Evolutionary conservation across 2,797 vertebrate species (phyloP), one percentile per base, ranked within the genome.

Genomic region (Sebastes cheni): DNA sequence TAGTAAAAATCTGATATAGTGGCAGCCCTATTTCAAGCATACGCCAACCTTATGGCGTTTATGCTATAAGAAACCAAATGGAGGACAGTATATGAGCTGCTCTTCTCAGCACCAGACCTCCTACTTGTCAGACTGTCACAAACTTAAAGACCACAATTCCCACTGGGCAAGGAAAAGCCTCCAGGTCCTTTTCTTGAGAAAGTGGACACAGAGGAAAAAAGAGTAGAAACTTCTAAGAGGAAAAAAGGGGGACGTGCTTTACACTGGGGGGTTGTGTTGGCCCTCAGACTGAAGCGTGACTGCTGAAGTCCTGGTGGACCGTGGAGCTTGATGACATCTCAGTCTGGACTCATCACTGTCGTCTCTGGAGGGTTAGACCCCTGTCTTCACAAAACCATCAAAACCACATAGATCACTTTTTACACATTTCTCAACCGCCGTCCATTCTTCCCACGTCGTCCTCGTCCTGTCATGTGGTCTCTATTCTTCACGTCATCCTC

Each of bases 301-400:
- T 54, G 65, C 36, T 82, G 30, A 39, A 42, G 52, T 79, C 70
- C 55, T 22, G 14, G 54, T 65, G 69, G 81, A 72, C 72, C 27
- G 68, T 70, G 72, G 68, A 85, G 64, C 72, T 50, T 74, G 75
- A 86, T 71, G 67, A 76, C 73, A 73, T 75, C 72, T 80, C 79
- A 68, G 66, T 71, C 67, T 77, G 55, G 79, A 67, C 67, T 72
- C 77, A 62, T 86, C 74, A 55, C 55, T 79, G 77, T 79, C 70
- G 65, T 79, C 76, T 77, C 74, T 61, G 14, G 56, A 71, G 77
- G 74, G 55, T 69, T 70, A 66, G 22, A 18, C 59, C 59, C 23
- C 29, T 12, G n/a, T 81, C 72, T 58, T 77, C 72, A 67, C 66
- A 23, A 82, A 83, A 76, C 80, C 83, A 58, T 64, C 65, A 73